Evolutionary conservation across 2,797 vertebrate genomes (phyloP).

Genomic region (Pipistrellus pygmaeus): DNA sequence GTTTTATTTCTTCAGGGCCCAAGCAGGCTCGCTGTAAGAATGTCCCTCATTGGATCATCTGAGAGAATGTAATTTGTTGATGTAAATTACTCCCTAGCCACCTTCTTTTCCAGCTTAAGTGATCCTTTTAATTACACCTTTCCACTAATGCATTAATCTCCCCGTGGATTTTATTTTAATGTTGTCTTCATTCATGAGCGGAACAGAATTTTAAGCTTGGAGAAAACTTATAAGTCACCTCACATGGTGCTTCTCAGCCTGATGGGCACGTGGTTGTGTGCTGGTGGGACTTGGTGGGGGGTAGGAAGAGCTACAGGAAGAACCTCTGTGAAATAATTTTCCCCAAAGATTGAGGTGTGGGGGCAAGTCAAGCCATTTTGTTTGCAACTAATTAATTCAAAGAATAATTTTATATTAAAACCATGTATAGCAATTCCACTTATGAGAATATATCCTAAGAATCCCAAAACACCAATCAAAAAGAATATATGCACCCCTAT

Average conservation of each 20-base stretch:
- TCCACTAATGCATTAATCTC: constrained; percentile 21
- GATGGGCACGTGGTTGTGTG: not conserved
- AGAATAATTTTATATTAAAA: not conserved
- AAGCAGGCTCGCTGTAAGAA: not conserved
- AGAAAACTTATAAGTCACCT: not conserved
- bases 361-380: not conserved
- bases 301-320: not conserved
- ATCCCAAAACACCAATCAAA: not conserved
- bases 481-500: not conserved
- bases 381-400: not conserved
- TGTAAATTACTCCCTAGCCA: constrained; percentile 38
- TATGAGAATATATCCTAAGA: not conserved
- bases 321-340: not conserved
- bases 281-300: rapidly evolving
- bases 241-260: not conserved
- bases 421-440: not conserved
- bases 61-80: not conserved
- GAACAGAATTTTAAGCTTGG: not conserved
- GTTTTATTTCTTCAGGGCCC: not conserved
- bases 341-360: not conserved
- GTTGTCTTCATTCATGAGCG: not conserved
- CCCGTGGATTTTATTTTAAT: constrained; percentile 34
- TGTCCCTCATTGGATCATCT: not conserved
- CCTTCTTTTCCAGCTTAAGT: constrained; percentile 40
- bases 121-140: constrained; percentile 42